A percentile compares a stretch with the other conserved stretches of the same genome.
phyloP scores from a whole-genome alignment of 2,888 invertebrate species.

The Hyposoter didymator region DNA sequence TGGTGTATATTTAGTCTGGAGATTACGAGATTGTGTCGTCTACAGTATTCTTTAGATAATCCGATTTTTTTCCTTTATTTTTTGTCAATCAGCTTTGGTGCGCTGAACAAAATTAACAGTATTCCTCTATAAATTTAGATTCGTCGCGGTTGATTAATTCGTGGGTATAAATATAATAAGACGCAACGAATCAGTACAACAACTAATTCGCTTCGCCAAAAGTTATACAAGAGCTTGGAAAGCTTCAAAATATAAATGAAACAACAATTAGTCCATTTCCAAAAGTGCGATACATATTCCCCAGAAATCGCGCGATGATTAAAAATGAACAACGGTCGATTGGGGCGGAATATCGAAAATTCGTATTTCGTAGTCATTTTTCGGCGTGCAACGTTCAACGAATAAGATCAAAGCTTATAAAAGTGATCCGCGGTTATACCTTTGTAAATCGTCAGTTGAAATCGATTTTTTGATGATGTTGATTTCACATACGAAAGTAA shows the following conservation, averaged over 20 bases:
- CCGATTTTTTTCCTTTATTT: conserved; percentile 4
- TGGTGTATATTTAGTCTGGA: not conserved
- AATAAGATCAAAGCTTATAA: not conserved
- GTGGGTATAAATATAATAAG: not conserved
- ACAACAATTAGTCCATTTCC: not conserved
- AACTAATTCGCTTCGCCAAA: not conserved
- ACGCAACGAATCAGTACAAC: conserved; percentile 7
- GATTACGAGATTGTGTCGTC: conserved; percentile 32
- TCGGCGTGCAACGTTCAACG: not conserved
- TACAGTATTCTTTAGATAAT: conserved; percentile 38
- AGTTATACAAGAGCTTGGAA: conserved; percentile 1
- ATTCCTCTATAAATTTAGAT: not conserved
- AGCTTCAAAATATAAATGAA: not conserved
- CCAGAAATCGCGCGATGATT: not conserved
- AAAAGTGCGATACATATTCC: not conserved
- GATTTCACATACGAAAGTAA: not conserved
- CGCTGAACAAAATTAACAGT: not conserved
- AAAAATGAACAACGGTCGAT: not conserved
- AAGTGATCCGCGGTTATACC: not conserved
- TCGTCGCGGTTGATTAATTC: too few relatives aligned
- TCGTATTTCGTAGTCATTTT: not conserved
- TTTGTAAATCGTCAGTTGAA: not conserved
- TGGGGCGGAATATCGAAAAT: not conserved
- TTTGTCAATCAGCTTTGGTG: conserved; percentile 16
- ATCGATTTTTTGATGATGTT: not conserved